These are phyloP conservation scores for Spatulosminthurus flaviceps DNA, from an alignment of 2,888 invertebrate genomes.

Conservation along the genomic window DNA sequence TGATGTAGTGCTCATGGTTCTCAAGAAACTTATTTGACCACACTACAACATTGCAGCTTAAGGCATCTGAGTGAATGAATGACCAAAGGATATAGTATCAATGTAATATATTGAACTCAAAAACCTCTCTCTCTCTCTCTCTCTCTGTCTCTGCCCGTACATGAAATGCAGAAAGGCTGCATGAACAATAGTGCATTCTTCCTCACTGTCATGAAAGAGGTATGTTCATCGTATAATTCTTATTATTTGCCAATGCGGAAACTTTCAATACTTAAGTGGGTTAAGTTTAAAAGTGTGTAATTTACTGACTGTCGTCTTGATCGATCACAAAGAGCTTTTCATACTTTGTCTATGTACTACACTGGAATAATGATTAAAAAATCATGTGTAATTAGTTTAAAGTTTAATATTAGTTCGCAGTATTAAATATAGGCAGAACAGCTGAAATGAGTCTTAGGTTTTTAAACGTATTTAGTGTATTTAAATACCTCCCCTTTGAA, in stretches of 20 bases:
- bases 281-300: conserved; percentile 7
- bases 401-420: no score
- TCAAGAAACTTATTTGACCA: not conserved
- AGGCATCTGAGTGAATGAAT: conserved; percentile 1
- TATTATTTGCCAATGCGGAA: not conserved
- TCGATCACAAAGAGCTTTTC: no score
- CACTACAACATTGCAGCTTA: not conserved
- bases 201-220: conserved; percentile 7
- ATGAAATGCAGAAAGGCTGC: conserved; percentile 7
- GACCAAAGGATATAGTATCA: conserved; percentile 5
- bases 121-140: not conserved
- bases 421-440: no score
- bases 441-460: no score
- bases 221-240: not conserved
- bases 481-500: no score
- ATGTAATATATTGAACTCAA: conserved; percentile 2
- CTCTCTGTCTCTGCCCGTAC: no score
- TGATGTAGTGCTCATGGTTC: not conserved
- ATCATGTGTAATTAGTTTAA: no score
- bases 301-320: not conserved
- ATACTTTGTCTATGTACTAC: no score
- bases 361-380: no score
- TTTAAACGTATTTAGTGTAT: no score
- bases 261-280: conserved; percentile 18
- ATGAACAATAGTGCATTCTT: not conserved